Conservation (phyloP, 1,140 invertebrate genomes). For the Rhizoglyphus robini region DNA sequence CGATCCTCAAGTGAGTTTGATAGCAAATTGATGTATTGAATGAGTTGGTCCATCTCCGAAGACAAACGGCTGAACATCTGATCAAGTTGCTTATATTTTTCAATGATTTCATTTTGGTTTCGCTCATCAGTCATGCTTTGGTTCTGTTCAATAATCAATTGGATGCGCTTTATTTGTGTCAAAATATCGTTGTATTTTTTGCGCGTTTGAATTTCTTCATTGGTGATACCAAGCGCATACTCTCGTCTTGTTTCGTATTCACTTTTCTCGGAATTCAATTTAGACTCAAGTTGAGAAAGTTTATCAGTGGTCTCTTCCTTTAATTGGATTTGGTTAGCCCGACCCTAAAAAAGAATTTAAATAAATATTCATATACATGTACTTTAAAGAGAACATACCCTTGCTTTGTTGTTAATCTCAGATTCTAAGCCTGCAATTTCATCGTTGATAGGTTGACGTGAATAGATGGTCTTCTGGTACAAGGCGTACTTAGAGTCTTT, state of each 20-base stretch:
- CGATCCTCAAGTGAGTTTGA: not conserved
- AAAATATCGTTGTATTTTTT: no score
- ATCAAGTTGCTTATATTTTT: not conserved
- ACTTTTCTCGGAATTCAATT: no score
- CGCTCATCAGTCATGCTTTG: not conserved
- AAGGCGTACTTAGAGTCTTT: not conserved
- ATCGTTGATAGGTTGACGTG: not conserved
- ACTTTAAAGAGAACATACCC: no score
- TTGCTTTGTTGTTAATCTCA: slow-evolving; percentile 28
- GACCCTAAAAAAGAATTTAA: no score
- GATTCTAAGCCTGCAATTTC: not conserved
- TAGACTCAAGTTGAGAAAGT: no score
- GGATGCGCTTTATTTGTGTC: slow-evolving; percentile 32
- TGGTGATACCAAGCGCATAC: no score
- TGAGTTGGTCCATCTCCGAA: not conserved
- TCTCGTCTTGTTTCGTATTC: no score
- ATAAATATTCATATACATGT: no score
- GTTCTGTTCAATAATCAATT: slow-evolving; percentile 22
- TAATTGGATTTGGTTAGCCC: no score
- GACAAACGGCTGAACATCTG: not conserved
- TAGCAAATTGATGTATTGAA: not conserved
- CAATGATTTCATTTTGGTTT: slow-evolving; percentile 14
- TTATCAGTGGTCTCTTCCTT: no score
- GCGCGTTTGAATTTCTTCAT: no score
- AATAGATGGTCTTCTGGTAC: not conserved